phyloP scores from a whole-genome alignment of 2,113 vertebrate species.

The Sitta europaea region DNA sequence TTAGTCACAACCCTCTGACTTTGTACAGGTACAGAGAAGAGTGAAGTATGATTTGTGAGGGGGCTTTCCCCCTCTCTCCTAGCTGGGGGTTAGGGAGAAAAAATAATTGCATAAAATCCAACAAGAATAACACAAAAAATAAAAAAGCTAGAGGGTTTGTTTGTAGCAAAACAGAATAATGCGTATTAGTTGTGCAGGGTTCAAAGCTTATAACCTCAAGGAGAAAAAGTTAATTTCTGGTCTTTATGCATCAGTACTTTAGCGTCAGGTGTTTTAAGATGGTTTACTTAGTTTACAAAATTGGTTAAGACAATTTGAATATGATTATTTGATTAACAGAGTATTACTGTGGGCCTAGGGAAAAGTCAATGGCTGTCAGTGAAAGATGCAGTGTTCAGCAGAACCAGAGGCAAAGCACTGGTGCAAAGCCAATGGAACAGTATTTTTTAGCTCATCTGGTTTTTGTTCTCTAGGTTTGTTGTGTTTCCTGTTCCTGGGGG shows the following conservation, averaged over 20 bases:
- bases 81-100: background rate
- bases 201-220: background rate
- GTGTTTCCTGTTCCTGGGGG: background rate
- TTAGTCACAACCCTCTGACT: background rate
- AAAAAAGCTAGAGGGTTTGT: background rate
- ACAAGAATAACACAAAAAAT: background rate
- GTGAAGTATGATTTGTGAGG: background rate
- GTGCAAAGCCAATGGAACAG: background rate
- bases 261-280: background rate
- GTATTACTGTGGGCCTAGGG: background rate
- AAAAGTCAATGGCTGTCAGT: background rate
- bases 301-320: background rate
- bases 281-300: background rate
- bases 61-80: accelerated
- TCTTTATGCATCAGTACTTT: background rate
- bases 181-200: background rate
- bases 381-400: background rate
- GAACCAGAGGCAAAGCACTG: background rate
- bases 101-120: background rate
- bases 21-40: background rate
- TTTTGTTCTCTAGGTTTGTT: background rate
- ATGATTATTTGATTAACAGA: background rate
- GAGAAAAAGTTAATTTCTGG: background rate
- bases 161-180: background rate
- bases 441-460: constrained; percentile 23